Evolutionary conservation across 2,113 vertebrate genomes (phyloP).

Genomic region (Nannobrachium achirus): DNA sequence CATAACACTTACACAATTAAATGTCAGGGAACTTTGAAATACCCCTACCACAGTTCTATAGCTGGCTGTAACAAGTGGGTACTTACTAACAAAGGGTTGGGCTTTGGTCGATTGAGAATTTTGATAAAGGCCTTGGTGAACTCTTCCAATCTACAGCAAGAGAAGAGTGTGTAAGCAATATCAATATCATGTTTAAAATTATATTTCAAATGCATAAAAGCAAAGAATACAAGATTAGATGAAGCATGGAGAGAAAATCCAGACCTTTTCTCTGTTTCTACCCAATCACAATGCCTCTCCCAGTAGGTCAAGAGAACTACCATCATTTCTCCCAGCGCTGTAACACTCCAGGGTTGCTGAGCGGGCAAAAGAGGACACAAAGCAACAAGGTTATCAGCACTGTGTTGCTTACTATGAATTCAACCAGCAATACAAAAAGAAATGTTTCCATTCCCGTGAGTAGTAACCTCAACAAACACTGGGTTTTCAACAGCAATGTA

Average conservation of each 20-base stretch:
- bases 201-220: neutral
- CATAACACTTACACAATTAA: too few species aligned
- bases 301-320: slow-evolving; percentile 66
- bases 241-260: slow-evolving; percentile 1
- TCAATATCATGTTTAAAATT: neutral
- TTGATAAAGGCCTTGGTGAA: slow-evolving; percentile 64
- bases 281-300: slow-evolving; percentile 63
- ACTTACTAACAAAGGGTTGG: slow-evolving; percentile 71
- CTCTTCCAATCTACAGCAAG: slow-evolving; percentile 65
- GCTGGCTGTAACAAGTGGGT: neutral
- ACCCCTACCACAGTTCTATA: too few species aligned
- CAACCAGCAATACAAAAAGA: neutral
- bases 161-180: slow-evolving; percentile 23
- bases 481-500: slow-evolving; percentile 74
- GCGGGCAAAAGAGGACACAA: slow-evolving; percentile 10
- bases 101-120: slow-evolving; percentile 63
- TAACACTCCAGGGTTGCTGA: slow-evolving; percentile 61
- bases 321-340: slow-evolving; percentile 65
- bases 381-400: neutral
- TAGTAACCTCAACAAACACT: slow-evolving; percentile 79
- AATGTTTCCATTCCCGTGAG: neutral
- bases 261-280: slow-evolving; percentile 66
- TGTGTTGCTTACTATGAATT: neutral
- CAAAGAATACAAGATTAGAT: too few species aligned
- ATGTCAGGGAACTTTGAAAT: too few species aligned